Conservation (phyloP, 2,888 invertebrate species). For the Tortricodes alternella region DNA sequence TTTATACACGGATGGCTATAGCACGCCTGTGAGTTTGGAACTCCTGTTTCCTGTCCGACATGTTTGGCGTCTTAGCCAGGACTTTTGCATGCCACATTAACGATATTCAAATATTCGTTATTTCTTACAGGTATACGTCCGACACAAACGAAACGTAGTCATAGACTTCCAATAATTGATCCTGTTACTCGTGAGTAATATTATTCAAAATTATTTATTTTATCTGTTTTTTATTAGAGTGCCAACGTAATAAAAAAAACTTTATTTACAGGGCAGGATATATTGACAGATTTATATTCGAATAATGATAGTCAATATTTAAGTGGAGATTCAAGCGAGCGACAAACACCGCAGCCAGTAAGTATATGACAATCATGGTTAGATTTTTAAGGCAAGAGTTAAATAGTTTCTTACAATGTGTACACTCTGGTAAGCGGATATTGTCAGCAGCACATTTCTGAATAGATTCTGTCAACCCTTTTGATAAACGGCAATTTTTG, state of each 20-base stretch:
- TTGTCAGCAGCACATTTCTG: no score
- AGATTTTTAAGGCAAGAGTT: no score
- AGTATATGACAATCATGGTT: constrained; percentile 40
- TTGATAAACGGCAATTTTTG: no score
- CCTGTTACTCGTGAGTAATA: constrained; percentile 67
- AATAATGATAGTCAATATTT: constrained; percentile 64
- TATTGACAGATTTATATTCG: constrained; percentile 70
- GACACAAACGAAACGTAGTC: constrained; percentile 60
- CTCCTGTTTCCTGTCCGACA: no score
- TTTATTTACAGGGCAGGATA: constrained; percentile 73
- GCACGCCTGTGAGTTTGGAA: no score
- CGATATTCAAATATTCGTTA: background rate
- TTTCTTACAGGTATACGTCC: constrained; percentile 60
- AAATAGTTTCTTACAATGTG: no score
- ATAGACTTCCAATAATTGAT: constrained; percentile 67
- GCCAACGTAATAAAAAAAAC: constrained; percentile 23
- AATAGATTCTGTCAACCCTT: no score
- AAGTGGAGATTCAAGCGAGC: constrained; percentile 74
- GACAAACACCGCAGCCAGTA: constrained; percentile 80
- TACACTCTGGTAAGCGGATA: no score
- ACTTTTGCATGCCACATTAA: background rate
- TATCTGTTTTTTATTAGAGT: background rate
- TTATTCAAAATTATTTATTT: constrained; percentile 2
- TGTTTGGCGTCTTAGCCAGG: no score
- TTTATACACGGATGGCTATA: no score